Percentiles rank a stretch among this genome's conserved stretches.
Conservation (phyloP, 1,140 invertebrate species). For the Diorhabda sublineata region DNA sequence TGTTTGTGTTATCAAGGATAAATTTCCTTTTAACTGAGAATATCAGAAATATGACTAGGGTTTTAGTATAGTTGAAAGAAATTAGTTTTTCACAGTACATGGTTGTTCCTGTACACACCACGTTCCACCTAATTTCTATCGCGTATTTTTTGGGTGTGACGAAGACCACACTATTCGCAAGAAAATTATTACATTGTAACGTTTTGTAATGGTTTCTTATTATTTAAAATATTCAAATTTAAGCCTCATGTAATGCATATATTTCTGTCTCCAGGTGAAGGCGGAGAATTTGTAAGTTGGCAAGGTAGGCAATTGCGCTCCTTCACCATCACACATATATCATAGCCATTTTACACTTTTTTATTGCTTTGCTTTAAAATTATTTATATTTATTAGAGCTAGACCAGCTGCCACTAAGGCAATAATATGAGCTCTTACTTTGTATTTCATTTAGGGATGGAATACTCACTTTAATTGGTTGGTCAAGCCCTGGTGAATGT, state of each 20-base stretch:
- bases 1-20: too few species aligned
- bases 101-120: background rate
- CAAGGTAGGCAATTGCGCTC: constrained; percentile 65
- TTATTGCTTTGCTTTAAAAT: constrained; percentile 8
- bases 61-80: too few species aligned
- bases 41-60: too few species aligned
- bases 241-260: constrained; percentile 48
- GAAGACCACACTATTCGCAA: background rate
- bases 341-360: constrained; percentile 39
- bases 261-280: constrained; percentile 66
- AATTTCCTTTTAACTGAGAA: too few species aligned
- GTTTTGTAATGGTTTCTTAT: background rate
- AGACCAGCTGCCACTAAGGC: background rate
- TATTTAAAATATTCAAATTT: background rate
- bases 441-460: background rate
- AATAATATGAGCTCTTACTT: background rate
- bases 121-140: background rate
- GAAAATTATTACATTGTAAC: background rate
- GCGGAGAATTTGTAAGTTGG: constrained; percentile 79
- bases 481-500: background rate
- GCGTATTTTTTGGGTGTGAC: background rate
- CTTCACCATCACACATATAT: constrained; percentile 45
- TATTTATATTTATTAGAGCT: background rate
- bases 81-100: background rate
- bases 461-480: background rate